Evolutionary conservation across 2,888 invertebrate genomes (phyloP).

Genomic region (Elaeidobius kamerunicus): DNA sequence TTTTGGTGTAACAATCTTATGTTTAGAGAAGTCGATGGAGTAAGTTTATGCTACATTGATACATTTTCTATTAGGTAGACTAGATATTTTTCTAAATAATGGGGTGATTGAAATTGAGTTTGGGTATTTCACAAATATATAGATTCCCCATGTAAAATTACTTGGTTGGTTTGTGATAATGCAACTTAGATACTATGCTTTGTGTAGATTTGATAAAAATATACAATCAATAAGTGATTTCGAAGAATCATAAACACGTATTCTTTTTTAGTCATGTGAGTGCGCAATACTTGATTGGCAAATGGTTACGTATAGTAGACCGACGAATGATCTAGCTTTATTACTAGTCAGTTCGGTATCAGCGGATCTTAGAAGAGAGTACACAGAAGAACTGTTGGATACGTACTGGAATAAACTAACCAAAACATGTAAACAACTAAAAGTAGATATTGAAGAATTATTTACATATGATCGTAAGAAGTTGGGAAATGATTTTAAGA

Average conservation of each 20-base stretch:
- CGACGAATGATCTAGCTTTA: constrained; percentile 76
- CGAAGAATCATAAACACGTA: not conserved
- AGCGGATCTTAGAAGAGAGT: constrained; percentile 64
- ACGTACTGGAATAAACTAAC: constrained; percentile 67
- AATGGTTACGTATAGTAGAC: constrained; percentile 75
- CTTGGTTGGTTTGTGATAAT: no score
- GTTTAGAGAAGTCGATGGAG: constrained; percentile 54
- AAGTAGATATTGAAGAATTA: constrained; percentile 59
- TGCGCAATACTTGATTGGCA: constrained; percentile 81
- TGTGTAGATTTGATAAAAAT: no score
- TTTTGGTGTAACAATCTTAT: constrained; percentile 58
- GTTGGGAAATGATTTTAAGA: constrained; percentile 56
- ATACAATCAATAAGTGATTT: not conserved
- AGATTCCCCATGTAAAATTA: no score
- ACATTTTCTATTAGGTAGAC: no score
- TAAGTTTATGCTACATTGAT: no score
- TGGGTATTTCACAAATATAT: no score
- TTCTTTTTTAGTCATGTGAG: constrained; percentile 46
- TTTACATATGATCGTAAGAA: constrained; percentile 55
- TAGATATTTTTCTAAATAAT: no score
- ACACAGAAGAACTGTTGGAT: constrained; percentile 63
- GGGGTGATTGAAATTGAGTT: no score
- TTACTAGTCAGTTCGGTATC: constrained; percentile 71
- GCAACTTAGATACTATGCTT: no score
- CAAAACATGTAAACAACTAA: constrained; percentile 58